A percentile compares a stretch with the other conserved stretches of the same genome.
These are phyloP conservation scores for Melanotaenia maccullochi DNA, from an alignment of 2,797 vertebrate species.

Conservation along the genomic window DNA sequence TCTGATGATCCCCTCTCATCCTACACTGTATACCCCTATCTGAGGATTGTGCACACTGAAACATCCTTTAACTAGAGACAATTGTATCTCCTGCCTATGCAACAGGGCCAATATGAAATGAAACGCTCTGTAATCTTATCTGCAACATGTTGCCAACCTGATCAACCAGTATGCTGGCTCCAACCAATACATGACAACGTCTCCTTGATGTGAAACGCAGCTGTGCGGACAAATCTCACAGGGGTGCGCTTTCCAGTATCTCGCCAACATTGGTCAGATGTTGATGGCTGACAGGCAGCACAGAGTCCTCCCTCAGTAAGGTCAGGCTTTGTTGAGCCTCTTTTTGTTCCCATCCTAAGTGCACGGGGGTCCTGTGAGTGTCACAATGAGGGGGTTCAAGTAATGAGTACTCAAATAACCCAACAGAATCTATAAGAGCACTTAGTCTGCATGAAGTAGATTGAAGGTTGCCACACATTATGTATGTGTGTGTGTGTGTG, in stretches of 20 bases:
- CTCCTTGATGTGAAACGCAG: slow-evolving; percentile 62
- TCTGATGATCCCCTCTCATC: slow-evolving; percentile 65
- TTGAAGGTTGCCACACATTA: slow-evolving; percentile 35
- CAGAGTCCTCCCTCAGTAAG: slow-evolving; percentile 2
- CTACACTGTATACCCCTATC: slow-evolving; percentile 66
- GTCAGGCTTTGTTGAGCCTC: slow-evolving; percentile 21
- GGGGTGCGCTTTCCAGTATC: slow-evolving; percentile 31
- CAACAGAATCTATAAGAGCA: slow-evolving; percentile 3
- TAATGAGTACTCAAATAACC: not conserved
- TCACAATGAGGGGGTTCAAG: slow-evolving; percentile 9
- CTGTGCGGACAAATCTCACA: slow-evolving; percentile 40
- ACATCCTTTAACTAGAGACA: slow-evolving; percentile 58
- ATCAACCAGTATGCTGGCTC: slow-evolving; percentile 65
- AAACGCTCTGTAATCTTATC: slow-evolving; percentile 66
- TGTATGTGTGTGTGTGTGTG: not conserved
- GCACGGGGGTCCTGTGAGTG: slow-evolving; percentile 5
- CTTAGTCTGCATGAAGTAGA: slow-evolving; percentile 21
- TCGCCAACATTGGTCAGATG: slow-evolving; percentile 39
- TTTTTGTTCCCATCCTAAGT: slow-evolving; percentile 8
- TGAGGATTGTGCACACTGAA: slow-evolving; percentile 50
- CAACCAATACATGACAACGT: slow-evolving; percentile 26
- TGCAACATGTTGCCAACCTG: slow-evolving; percentile 58
- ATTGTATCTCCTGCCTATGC: slow-evolving; percentile 50
- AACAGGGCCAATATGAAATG: slow-evolving; percentile 49
- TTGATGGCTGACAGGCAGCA: slow-evolving; percentile 17